Evolutionary conservation across 2,888 invertebrate genomes (phyloP).

Genomic region (Homarus gammarus): DNA sequence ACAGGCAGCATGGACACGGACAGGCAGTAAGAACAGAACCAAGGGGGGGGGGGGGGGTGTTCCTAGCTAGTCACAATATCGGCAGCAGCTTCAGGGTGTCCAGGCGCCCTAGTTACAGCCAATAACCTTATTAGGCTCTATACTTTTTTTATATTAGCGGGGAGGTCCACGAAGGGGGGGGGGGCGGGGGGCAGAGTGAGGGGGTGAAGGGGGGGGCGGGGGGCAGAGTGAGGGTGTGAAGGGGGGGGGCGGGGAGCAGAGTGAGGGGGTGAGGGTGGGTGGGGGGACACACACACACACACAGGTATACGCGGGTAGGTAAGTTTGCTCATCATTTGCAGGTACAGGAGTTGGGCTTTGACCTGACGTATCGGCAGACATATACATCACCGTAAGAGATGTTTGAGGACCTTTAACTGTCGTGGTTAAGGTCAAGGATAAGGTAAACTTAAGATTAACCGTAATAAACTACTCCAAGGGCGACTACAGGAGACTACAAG

Average conservation of each 20-base stretch:
- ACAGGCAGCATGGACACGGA: no score
- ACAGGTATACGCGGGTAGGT: no score
- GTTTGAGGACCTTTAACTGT: no score
- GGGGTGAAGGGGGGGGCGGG: conserved; percentile 12
- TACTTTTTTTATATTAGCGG: conserved; percentile 67
- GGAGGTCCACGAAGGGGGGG: neutral
- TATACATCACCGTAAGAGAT: no score
- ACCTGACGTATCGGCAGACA: no score
- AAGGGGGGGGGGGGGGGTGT: no score
- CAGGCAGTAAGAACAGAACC: no score
- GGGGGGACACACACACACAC: no score
- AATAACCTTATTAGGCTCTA: conserved; percentile 58
- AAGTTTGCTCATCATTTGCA: no score
- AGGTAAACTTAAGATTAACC: no score
- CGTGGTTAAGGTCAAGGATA: neutral
- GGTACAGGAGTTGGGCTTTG: no score
- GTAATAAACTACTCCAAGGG: no score
- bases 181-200: neutral
- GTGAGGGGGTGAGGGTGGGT: neutral
- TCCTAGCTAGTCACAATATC: neutral
- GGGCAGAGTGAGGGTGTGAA: neutral
- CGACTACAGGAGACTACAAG: neutral
- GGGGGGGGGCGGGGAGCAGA: neutral
- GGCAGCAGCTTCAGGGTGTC: conserved; percentile 21
- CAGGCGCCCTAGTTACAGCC: conserved; percentile 52